These are phyloP conservation scores for Odontocerum albicorne DNA, from an alignment of 2,888 invertebrate species.

Conservation along the genomic window DNA sequence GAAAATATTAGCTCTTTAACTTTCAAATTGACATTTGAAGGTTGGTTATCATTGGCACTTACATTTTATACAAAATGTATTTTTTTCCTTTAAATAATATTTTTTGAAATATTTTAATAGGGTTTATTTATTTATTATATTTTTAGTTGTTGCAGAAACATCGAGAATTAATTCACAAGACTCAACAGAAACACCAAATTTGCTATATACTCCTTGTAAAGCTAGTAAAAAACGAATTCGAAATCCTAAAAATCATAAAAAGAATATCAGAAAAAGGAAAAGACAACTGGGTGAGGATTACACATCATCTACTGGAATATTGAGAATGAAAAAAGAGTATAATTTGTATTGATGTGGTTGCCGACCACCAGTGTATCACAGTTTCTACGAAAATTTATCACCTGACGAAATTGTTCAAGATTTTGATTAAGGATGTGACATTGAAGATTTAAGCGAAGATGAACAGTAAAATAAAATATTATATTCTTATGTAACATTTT, in stretches of 20 bases:
- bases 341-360: constrained; percentile 1
- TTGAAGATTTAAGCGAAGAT: no score
- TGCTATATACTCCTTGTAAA: constrained; percentile 5
- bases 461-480: no score
- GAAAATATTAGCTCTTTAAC: constrained; percentile 2
- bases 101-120: no score
- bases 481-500: no score
- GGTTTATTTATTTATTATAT: no score
- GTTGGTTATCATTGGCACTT: constrained; percentile 6
- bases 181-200: constrained; percentile 1
- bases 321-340: constrained; percentile 1
- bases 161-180: no score
- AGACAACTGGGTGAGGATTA: not conserved
- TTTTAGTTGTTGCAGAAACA: no score
- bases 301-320: not conserved
- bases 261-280: constrained; percentile 9
- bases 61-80: not conserved
- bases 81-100: no score
- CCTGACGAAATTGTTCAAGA: no score
- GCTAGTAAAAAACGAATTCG: constrained; percentile 7
- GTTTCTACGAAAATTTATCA: no score
- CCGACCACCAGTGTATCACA: no score
- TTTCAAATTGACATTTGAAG: constrained; percentile 3
- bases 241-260: constrained; percentile 8
- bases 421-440: no score